phyloP scores from a whole-genome alignment of 2,113 vertebrate species.

The Empidonax traillii region DNA sequence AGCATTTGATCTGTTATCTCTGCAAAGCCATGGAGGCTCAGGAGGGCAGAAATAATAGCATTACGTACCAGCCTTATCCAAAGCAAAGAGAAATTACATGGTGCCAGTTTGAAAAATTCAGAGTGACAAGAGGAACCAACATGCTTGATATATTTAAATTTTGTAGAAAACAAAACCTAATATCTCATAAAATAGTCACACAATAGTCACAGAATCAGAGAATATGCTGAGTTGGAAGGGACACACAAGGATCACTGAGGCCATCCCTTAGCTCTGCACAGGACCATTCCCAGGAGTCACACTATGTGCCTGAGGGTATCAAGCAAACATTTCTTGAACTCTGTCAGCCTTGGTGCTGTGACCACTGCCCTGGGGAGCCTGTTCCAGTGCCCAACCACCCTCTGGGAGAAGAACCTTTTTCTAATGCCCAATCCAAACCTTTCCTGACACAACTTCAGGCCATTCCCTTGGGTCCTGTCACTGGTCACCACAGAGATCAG shows the following conservation, averaged over 20 bases:
- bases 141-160: background rate
- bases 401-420: background rate
- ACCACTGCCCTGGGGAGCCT: background rate
- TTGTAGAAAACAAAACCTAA: background rate
- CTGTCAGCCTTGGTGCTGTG: background rate
- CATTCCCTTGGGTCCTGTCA: background rate
- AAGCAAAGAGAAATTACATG: background rate
- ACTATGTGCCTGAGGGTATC: background rate
- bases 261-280: background rate
- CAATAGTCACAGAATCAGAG: background rate
- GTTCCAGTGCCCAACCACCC: background rate
- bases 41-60: background rate
- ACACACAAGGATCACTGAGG: background rate
- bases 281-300: background rate
- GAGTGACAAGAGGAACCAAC: accelerated
- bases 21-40: background rate
- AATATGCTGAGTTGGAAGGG: background rate
- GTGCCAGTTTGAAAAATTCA: background rate
- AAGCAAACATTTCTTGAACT: background rate
- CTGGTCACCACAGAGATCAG: background rate
- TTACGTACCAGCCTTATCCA: background rate
- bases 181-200: background rate
- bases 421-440: background rate
- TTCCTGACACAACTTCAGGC: background rate
- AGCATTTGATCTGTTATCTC: background rate